phyloP scores from a whole-genome alignment of 2,888 invertebrate genomes.

The Vandiemenella viatica region DNA sequence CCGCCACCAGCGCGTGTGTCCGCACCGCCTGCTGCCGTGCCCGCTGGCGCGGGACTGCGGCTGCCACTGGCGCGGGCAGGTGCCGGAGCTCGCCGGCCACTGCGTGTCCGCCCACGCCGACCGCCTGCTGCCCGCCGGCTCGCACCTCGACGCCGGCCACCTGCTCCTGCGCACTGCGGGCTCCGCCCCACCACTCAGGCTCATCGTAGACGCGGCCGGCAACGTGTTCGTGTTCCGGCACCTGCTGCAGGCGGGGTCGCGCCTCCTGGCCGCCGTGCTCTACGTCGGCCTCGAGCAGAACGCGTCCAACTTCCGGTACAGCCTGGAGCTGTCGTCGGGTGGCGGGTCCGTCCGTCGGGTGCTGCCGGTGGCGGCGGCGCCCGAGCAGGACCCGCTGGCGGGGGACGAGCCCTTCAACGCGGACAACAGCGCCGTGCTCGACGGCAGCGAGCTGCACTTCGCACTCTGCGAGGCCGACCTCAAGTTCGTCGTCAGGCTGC shows the following conservation, averaged over 20 bases:
- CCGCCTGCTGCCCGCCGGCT: background rate
- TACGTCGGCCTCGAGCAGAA: slow-evolving; percentile 2
- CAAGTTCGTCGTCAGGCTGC: background rate
- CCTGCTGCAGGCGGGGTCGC: background rate
- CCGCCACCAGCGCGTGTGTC: background rate
- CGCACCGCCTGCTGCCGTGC: background rate
- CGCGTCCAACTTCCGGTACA: slow-evolving; percentile 2
- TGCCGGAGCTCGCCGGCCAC: background rate
- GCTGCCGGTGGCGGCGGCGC: background rate
- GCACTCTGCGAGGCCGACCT: background rate
- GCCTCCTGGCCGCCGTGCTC: background rate
- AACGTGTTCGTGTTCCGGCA: background rate
- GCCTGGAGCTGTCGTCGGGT: background rate
- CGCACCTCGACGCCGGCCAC: background rate
- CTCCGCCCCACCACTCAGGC: background rate
- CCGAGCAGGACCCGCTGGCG: background rate
- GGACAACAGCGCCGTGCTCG: background rate
- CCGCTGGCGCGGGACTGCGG: background rate
- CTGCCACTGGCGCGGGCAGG: background rate
- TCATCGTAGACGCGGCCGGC: background rate
- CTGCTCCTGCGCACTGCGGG: background rate
- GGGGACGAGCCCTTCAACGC: background rate
- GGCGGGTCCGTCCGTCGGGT: background rate
- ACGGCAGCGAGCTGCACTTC: background rate
- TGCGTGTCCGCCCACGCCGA: background rate